Evolutionary conservation across 2,888 invertebrate species (phyloP), one percentile per base, ranked within the genome.

Genomic region (Rambutsinella grinnellia): DNA sequence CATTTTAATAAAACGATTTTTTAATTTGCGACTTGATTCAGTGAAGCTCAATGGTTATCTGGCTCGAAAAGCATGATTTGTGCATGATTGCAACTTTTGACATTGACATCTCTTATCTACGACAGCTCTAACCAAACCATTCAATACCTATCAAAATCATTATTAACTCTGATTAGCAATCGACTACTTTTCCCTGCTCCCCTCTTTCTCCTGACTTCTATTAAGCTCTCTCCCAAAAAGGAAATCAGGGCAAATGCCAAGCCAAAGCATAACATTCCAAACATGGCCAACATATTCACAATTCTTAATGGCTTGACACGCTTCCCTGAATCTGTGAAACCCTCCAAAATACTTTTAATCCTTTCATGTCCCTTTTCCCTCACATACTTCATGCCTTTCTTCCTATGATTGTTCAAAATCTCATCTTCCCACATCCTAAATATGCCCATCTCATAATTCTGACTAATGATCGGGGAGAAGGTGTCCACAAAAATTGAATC

Each of bases 401-500:
- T 47, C 15, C 23, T 47, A n/a, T 49, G 6, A n/a, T 44, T 49
- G 8, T 47, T 2, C n/a, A 26, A 26, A 3, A 49, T 24, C 26
- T 62, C 62, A 23, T 47, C 26, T n/a, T 47, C 26, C 62, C 62
- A 62, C 26, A 49, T 62, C 10, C 3, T n/a, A 47, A n/a, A 46
- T 13, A 62, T 62, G 13, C 62, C 62, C 47, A 17, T 62, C 19
- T 47, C 47, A 47, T 24, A 15, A 24, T 49, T 23, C 2, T 47
- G 8, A 17, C 49, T 17, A 15, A 62, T 49, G 2, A 62, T 49
- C 17, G 24, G 47, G 8, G 49, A 13, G 26, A 62, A 62, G 2
- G 62, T 62, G 24, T 62, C 62, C 26, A 26, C 46, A 62, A 21
- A 62, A 15, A 26, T 49, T n/a, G 62, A 62, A 47, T 62, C 49